A percentile compares a stretch with the other conserved stretches of the same genome.
These are phyloP conservation scores for Bombyx huttoni DNA, from an alignment of 2,888 invertebrate genomes.

Conservation along the genomic window DNA sequence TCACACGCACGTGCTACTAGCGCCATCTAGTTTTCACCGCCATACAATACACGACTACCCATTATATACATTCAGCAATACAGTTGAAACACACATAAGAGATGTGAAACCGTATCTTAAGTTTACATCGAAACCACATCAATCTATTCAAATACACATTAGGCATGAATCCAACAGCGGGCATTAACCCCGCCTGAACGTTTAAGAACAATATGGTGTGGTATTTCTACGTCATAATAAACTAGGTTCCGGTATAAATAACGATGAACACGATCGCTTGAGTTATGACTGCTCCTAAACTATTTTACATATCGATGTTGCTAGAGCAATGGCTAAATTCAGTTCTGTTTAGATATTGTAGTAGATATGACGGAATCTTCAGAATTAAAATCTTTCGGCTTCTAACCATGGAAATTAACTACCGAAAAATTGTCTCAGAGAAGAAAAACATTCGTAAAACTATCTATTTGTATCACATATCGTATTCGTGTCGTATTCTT, in stretches of 20 bases:
- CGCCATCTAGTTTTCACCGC: no score
- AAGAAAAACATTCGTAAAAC: no score
- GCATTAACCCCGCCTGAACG: slow-evolving; percentile 39
- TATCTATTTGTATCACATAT: no score
- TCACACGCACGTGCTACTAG: no score
- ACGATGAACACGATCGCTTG: slow-evolving; percentile 8
- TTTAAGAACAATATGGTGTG: slow-evolving; percentile 19
- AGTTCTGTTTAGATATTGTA: background rate
- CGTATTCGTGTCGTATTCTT: no score
- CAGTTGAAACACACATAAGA: no score
- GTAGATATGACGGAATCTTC: background rate
- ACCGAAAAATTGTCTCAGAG: no score
- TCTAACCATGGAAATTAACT: no score
- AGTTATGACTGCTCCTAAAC: slow-evolving; percentile 21
- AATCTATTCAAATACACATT: slow-evolving; percentile 35
- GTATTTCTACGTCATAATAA: slow-evolving; percentile 30
- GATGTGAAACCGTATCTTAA: background rate
- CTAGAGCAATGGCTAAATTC: background rate
- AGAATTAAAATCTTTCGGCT: no score
- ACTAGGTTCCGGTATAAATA: slow-evolving; percentile 25
- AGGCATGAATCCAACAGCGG: slow-evolving; percentile 45
- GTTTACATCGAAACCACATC: background rate
- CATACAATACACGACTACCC: no score
- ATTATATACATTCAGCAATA: no score
- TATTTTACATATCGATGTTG: slow-evolving; percentile 10